Base-by-base conservation (phyloP, 2,797 vertebrate species). In the Geotrypetes seraphini region DNA sequence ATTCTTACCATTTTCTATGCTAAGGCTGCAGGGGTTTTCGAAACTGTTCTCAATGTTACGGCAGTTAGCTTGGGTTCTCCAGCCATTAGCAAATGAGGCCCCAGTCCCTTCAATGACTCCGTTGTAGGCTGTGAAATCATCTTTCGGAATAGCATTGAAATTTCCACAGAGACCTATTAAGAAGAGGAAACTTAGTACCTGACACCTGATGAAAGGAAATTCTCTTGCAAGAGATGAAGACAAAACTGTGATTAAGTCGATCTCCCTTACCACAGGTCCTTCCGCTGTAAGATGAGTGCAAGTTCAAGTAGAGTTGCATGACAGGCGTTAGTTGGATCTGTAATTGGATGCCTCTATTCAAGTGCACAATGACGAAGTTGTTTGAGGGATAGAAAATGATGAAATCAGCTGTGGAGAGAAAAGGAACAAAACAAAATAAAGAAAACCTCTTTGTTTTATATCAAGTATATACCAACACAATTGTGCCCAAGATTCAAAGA, bases 111-210 rank as follows among this genome's bases (percentile, higher is more conserved):
- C 82, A 40, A 66, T 63, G 33, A 83, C 57, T 8, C 81, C 82
- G 6, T 59, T 64, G 10, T 64, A 32, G 5, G 50, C 54, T 31
- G 28, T 49, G 49, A 83, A 81, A 43, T 85, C 83, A 2, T 85
- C 79, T 0, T 44, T 60, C 48, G 77, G 69, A 12, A 68, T 57
- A 33, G 50, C 48, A 45, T 85, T 81, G 60, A 83, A 85, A 58
- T 85, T 84, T 44, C 83, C 82, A 18, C 83, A 85, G 13, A 85
- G 71, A 14, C 83, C 83, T 85, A 59, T 43, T 7, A 46, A 34
- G 6, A n/a, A 11, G 12, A n/a, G 10, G 10, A 6, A 12, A 28
- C 36, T 47, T 47, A 39, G 39, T 43, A 30, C 47, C n/a, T 25
- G 12, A 24, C 13, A 23, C 36, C 23, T 23, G 25, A 5, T 22